Evolutionary conservation across 2,888 invertebrate genomes (phyloP), one percentile per base, ranked within the genome.

Genomic region (Diarsia rubi): DNA sequence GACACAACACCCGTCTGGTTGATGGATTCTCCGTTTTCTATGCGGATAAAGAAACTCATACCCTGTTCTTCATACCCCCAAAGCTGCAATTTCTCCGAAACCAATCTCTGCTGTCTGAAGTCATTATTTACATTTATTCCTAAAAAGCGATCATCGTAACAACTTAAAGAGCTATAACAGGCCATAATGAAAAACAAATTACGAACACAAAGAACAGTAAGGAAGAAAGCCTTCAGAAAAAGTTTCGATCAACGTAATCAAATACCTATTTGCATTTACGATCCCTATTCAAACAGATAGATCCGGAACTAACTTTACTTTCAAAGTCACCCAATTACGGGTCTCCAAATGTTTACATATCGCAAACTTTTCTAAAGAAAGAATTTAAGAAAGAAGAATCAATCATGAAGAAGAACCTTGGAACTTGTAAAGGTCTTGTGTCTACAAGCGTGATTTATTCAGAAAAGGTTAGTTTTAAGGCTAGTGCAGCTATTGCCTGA

Each of bases 281-380:
- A 81, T 76, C 71, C 70, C 24, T 49, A 63, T 72, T 72, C 77
- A 69, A 81, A 81, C 31, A 66, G 9, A 69, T 70, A 73, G 45
- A 67, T 72, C 54, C 59, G 42, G 63, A 76, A 81, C 75, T 71
- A 54, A 75, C 77, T 82, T 82, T 68, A 78, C 71, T 82, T 82
- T 69, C 69, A 85, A 83, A 83, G 82, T 82, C 78, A 83, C 72
- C 69, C 73, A 78, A 83, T 82, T 81, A 84, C 62, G 73, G 47
- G 65, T 66, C 63, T 63, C 54, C 62, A 63, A 83, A 85, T 79
- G 69, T 79, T 83, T 79, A 54, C 63, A 73, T 57, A 59, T 57
- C 62, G 14, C 44, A 54, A 74, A 83, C 24, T 69, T 79, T 67
- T 60, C 1, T n/a, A 27, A 62, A 72, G 49, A 64, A 74, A 57